Percentiles rank a stretch among this genome's conserved stretches.
Conservation (phyloP, 2,888 invertebrate species). For the Pterostichus madidus region DNA sequence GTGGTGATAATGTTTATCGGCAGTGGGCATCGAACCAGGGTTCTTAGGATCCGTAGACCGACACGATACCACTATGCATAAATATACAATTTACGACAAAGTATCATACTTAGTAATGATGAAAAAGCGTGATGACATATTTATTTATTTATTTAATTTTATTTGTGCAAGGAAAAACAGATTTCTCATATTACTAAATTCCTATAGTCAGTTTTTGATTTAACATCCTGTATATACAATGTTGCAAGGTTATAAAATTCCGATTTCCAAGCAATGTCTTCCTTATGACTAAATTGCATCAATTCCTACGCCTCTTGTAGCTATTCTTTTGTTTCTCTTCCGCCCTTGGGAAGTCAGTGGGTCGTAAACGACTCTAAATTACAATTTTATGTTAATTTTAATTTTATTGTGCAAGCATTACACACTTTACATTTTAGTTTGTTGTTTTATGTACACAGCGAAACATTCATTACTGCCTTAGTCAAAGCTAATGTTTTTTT, state of each 20-base stretch:
- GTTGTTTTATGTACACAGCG: slow-evolving; percentile 2
- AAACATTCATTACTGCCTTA: neutral
- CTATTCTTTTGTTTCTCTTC: neutral
- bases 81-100: too few relatives aligned
- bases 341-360: slow-evolving; percentile 25
- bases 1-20: too few relatives aligned
- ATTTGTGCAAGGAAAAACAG: too few relatives aligned
- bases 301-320: neutral
- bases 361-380: slow-evolving; percentile 35
- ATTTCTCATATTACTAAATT: too few relatives aligned
- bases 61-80: too few relatives aligned
- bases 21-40: too few relatives aligned
- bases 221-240: too few relatives aligned
- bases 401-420: slow-evolving; percentile 12
- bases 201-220: too few relatives aligned
- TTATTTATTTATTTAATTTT: too few relatives aligned
- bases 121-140: too few relatives aligned
- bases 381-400: slow-evolving; percentile 15
- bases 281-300: slow-evolving; percentile 2
- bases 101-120: too few relatives aligned
- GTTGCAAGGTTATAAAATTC: neutral
- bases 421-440: neutral
- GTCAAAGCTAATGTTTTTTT: slow-evolving; percentile 12
- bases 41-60: too few relatives aligned
- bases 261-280: neutral